phyloP scores from a whole-genome alignment of 2,797 vertebrate species.

The Morus bassanus region DNA sequence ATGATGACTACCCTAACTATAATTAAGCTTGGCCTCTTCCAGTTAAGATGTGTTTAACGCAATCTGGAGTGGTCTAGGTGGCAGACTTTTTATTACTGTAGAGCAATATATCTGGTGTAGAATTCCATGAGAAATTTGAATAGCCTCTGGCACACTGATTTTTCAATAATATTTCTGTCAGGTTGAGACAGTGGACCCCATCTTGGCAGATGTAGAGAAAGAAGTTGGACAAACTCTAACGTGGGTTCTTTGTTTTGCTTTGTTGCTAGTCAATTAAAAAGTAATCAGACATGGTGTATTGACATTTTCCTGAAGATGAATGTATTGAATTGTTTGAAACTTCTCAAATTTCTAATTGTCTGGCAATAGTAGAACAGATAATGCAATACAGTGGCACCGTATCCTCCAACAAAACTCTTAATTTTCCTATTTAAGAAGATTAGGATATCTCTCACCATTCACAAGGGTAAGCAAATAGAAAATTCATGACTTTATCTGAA shows the following conservation, averaged over 20 bases:
- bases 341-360: background rate
- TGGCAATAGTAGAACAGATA: background rate
- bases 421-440: background rate
- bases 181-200: background rate
- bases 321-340: background rate
- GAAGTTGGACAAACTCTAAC: background rate
- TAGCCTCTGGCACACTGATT: background rate
- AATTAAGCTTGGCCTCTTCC: background rate
- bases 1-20: background rate
- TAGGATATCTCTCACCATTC: background rate
- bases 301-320: background rate
- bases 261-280: constrained; percentile 4
- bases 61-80: rapidly evolving
- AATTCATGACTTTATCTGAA: background rate
- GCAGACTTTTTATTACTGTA: background rate
- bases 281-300: background rate
- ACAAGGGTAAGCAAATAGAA: background rate
- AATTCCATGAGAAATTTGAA: background rate
- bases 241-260: background rate
- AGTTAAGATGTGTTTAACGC: background rate
- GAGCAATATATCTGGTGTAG: background rate
- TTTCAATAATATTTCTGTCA: background rate
- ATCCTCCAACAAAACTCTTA: background rate
- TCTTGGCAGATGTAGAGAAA: background rate
- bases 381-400: rapidly evolving